Evolutionary conservation across 2,888 invertebrate genomes (phyloP).

Genomic region (Dascillus cervinus): DNA sequence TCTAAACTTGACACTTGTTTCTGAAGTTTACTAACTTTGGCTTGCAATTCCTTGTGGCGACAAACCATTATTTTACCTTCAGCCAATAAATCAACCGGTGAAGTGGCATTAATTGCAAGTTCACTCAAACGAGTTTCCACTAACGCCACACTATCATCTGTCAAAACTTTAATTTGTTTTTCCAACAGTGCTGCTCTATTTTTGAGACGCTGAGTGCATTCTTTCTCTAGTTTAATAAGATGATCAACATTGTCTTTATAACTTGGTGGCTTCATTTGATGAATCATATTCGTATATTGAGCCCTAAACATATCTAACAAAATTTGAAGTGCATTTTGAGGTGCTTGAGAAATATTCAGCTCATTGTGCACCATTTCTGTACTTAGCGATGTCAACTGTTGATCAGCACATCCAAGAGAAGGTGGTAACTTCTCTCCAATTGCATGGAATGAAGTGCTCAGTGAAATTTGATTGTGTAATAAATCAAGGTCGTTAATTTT

Average conservation of each 20-base stretch:
- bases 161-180: slow-evolving; percentile 85
- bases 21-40: slow-evolving; percentile 79
- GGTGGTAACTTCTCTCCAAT: slow-evolving; percentile 70
- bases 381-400: slow-evolving; percentile 72
- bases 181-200: slow-evolving; percentile 83
- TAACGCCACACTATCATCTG: slow-evolving; percentile 84
- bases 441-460: slow-evolving; percentile 73
- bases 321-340: slow-evolving; percentile 72
- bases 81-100: slow-evolving; percentile 75
- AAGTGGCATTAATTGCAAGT: slow-evolving; percentile 80
- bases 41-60: slow-evolving; percentile 85
- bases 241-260: slow-evolving; percentile 64
- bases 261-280: slow-evolving; percentile 72
- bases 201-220: slow-evolving; percentile 72
- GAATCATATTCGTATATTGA: slow-evolving; percentile 78
- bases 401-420: slow-evolving; percentile 87
- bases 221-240: slow-evolving; percentile 78
- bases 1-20: slow-evolving; percentile 72
- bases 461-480: slow-evolving; percentile 79
- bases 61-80: slow-evolving; percentile 90
- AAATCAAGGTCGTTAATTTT: slow-evolving; percentile 83
- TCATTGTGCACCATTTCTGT: slow-evolving; percentile 68
- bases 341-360: slow-evolving; percentile 71
- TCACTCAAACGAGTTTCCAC: slow-evolving; percentile 86
- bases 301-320: slow-evolving; percentile 77